Evolutionary conservation across 2,113 vertebrate species (phyloP).

Genomic region (Cettia cetti): DNA sequence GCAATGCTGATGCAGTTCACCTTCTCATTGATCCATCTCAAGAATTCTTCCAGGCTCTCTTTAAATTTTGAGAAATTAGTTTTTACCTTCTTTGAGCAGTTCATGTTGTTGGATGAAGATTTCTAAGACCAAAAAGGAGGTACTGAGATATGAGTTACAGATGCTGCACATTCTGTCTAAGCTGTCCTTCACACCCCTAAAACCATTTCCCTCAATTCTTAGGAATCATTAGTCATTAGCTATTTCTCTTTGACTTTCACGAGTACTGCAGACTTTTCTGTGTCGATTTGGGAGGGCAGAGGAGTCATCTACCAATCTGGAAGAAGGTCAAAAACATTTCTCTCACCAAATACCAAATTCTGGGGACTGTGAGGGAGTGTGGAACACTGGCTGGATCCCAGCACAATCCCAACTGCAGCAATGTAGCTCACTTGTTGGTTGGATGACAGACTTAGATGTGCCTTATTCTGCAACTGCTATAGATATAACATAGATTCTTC

Average conservation of each 20-base stretch:
- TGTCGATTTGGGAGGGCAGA: not conserved
- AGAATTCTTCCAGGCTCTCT: not conserved
- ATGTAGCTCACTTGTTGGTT: rapidly evolving
- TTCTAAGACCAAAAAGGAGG: not conserved
- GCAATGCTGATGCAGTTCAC: rapidly evolving
- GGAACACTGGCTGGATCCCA: not conserved
- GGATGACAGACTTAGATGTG: too few relatives aligned
- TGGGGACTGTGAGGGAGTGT: not conserved
- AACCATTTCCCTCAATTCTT: not conserved
- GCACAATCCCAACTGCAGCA: not conserved
- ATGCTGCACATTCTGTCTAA: not conserved
- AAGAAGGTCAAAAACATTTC: not conserved
- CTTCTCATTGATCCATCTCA: not conserved
- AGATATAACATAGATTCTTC: not conserved
- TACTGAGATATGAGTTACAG: rapidly evolving
- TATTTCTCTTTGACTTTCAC: not conserved
- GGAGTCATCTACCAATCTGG: not conserved
- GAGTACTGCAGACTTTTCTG: not conserved
- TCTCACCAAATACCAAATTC: not conserved
- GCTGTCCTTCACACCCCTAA: not conserved
- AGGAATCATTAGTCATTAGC: not conserved
- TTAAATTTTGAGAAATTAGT: not conserved
- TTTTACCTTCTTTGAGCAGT: rapidly evolving
- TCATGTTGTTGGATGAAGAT: rapidly evolving
- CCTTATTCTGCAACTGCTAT: not conserved